Base-by-base conservation (phyloP, 1,140 invertebrate species). In the Bombus sylvicola region DNA sequence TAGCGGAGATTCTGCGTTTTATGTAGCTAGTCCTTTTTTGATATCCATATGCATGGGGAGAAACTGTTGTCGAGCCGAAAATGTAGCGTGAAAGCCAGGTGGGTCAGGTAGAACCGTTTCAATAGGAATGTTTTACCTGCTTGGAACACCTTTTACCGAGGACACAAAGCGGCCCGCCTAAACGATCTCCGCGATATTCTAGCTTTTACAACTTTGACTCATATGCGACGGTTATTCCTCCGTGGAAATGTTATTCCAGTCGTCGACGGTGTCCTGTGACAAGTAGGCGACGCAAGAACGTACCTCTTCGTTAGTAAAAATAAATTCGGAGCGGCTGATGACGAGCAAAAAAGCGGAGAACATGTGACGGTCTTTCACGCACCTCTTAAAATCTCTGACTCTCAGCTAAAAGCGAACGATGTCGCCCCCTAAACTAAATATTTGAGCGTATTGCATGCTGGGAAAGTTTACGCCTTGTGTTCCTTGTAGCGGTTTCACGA, bases 101-200 rank as follows among this genome's bases (percentile, higher is more conserved):
- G 92, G 91, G 91, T 93, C 92, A 91, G 89, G 93, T 93, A 94
- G 92, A 82, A 81, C 71, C 86, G 74, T 85, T 87, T 82, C 68
- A 43, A 83, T 78, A 89, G 87, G 89, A 92, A 92, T 91, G 87
- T 75, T 88, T 92, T 92, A 91, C 90, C 90, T 90, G 86, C 84
- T 80, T 59, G 77, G 82, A 91, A 89, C 81, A 87, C 88, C 87
- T 93, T 93, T 91, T 88, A 92, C 87, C 43, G 79, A 57, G 39
- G 31, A 41, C 68, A 92, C 88, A 88, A 91, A 89, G 86, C 83
- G 84, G 68, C 73, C 53, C 73, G 37, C 37, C 81, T 62, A 31
- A 69, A 53, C 78, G 41, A 47, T 68, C 41, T 31, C 66, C 69
- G 78, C 66, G 77, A 87, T 66, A 25, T 78, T 87, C 53, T 81